A percentile compares a stretch with the other conserved stretches of the same genome.
These are phyloP conservation scores for Drosophila miranda DNA, from an alignment of 1,140 invertebrate genomes.

Conservation along the genomic window DNA sequence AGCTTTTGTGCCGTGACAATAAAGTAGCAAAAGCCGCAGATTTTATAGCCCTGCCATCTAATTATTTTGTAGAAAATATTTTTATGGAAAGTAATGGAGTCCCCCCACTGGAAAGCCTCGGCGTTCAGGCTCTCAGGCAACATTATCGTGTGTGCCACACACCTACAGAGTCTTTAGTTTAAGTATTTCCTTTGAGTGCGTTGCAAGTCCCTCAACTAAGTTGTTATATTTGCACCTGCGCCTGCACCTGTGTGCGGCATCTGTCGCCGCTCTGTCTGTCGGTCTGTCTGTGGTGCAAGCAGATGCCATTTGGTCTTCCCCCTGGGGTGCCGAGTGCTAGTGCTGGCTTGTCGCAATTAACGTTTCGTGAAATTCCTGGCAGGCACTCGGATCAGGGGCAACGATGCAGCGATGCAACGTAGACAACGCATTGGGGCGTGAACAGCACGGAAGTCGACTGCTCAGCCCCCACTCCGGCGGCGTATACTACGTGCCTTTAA, in stretches of 20 bases:
- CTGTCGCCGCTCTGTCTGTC: conserved; percentile 33
- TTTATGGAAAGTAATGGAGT: background rate
- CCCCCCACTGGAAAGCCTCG: too few relatives aligned
- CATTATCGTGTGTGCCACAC: conserved; percentile 9
- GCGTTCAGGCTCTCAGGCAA: too few relatives aligned
- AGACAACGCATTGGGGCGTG: conserved; percentile 62
- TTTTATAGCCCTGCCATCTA: conserved; percentile 10
- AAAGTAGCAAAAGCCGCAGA: background rate
- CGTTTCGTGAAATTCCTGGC: conserved; percentile 76
- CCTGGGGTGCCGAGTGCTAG: background rate
- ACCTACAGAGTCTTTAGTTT: conserved; percentile 18
- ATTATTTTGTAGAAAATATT: conserved; percentile 23
- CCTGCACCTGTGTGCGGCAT: conserved; percentile 11
- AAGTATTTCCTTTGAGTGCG: conserved; percentile 48
- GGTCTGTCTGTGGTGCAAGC: conserved; percentile 37
- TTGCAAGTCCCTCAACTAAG: conserved; percentile 44
- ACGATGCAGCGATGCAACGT: conserved; percentile 19
- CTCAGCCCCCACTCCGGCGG: conserved; percentile 49
- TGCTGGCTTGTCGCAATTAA: conserved; percentile 77
- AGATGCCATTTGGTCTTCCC: conserved; percentile 61
- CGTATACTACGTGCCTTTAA: conserved; percentile 61
- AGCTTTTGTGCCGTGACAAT: background rate
- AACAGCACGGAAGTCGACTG: conserved; percentile 70
- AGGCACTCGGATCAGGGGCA: conserved; percentile 36
- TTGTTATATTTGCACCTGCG: conserved; percentile 40